Evolutionary conservation across 2,888 invertebrate genomes (phyloP).

Genomic region (Ophion obscuratus): DNA sequence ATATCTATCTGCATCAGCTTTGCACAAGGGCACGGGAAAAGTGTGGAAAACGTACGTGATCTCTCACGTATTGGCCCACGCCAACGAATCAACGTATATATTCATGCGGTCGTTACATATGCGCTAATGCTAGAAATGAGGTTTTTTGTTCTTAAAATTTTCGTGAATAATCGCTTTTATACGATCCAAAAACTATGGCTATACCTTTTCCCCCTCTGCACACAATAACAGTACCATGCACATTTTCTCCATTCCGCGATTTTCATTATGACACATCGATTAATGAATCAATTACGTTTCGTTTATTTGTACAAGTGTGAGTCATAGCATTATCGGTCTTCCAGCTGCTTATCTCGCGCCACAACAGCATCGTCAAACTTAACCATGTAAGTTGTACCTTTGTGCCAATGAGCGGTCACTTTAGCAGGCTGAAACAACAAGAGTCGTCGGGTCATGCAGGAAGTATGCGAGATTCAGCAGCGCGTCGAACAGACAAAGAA

Average conservation of each 20-base stretch:
- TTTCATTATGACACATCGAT: not conserved
- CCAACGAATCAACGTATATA: too few species aligned
- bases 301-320: slow-evolving; percentile 45
- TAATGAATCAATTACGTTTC: slow-evolving; percentile 14
- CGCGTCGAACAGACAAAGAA: not conserved
- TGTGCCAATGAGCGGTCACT: slow-evolving; percentile 99
- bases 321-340: slow-evolving; percentile 89
- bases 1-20: too few species aligned
- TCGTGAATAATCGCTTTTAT: too few species aligned
- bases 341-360: slow-evolving; percentile 94
- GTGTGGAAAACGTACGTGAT: too few species aligned
- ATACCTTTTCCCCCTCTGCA: too few species aligned
- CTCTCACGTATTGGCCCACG: too few species aligned
- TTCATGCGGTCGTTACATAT: too few species aligned
- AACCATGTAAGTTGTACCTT: slow-evolving; percentile 99
- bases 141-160: too few species aligned
- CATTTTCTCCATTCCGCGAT: not conserved
- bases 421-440: slow-evolving; percentile 92
- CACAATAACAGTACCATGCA: not conserved
- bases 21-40: too few species aligned
- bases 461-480: not conserved
- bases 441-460: not conserved
- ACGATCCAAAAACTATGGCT: too few species aligned
- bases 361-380: slow-evolving; percentile 98
- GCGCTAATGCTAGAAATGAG: too few species aligned